phyloP scores from a whole-genome alignment of 2,113 vertebrate genomes.

The Cathartes aura region DNA sequence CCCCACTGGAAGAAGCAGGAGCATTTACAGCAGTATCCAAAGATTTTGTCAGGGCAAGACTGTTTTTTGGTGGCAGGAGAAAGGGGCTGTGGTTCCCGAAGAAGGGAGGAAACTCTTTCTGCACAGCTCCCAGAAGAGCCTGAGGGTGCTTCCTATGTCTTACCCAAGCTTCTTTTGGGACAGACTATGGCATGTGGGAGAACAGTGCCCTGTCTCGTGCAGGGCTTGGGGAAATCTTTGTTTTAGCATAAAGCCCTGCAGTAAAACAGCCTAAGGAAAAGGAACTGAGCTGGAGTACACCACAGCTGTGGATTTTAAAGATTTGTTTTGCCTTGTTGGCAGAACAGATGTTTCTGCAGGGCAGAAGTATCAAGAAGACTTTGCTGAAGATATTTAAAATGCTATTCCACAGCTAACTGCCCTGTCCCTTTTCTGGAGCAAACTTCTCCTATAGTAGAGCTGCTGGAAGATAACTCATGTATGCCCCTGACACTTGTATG shows the following conservation, averaged over 20 bases:
- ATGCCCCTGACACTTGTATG: background rate
- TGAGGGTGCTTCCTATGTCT: background rate
- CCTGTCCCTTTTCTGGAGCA: background rate
- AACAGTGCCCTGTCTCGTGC: background rate
- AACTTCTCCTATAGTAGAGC: background rate
- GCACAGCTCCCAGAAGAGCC: background rate
- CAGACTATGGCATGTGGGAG: background rate
- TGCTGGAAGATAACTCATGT: background rate
- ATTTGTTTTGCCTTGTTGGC: background rate
- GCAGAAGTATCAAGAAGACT: background rate
- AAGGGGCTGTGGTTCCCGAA: background rate
- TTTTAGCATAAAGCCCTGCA: background rate
- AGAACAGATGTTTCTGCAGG: background rate
- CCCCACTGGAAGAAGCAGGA: background rate
- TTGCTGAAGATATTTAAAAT: background rate
- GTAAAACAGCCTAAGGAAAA: background rate
- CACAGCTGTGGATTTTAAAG: background rate
- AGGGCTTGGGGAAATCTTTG: background rate
- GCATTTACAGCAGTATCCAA: background rate
- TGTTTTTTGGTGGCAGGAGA: background rate
- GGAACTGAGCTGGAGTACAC: background rate
- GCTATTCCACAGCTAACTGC: background rate
- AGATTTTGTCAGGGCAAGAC: background rate
- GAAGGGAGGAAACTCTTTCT: background rate
- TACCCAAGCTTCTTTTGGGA: background rate